phyloP scores from a whole-genome alignment of 2,113 vertebrate genomes.

The Chlorodrepanis virens region DNA sequence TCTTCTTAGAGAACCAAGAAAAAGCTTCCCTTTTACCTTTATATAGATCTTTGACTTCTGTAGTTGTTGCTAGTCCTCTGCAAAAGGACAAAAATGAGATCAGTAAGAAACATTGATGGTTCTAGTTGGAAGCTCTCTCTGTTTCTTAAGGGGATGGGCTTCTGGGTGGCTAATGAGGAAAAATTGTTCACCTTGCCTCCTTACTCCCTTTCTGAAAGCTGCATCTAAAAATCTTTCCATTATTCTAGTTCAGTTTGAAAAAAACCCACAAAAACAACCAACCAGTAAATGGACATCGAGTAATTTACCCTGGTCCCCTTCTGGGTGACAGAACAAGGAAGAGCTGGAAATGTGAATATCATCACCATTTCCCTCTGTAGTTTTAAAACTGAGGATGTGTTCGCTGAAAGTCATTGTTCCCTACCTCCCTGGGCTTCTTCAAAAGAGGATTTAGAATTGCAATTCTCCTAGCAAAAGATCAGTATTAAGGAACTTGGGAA shows the following conservation, averaged over 20 bases:
- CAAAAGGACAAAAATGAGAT: neutral
- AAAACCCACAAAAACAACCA: neutral
- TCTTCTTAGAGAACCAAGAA: neutral
- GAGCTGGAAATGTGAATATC: neutral
- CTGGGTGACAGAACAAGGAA: neutral
- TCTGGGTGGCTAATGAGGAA: neutral
- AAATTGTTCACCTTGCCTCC: neutral
- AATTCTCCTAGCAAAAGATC: neutral
- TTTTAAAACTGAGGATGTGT: neutral
- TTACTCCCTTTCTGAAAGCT: neutral
- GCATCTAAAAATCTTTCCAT: neutral
- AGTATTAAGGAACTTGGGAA: neutral
- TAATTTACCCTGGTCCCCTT: neutral
- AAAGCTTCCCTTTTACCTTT: neutral
- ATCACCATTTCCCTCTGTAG: neutral
- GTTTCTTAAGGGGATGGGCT: neutral
- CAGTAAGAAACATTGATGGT: neutral
- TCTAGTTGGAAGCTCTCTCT: neutral
- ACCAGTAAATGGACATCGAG: neutral
- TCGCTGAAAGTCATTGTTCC: neutral
- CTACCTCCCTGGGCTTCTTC: neutral
- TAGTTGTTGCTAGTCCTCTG: neutral
- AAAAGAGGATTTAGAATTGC: neutral
- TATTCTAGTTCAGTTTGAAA: neutral
- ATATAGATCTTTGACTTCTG: neutral